Percentiles rank a stretch among this genome's conserved stretches.
phyloP scores from a whole-genome alignment of 2,797 vertebrate genomes.

The Siniperca undulata region DNA sequence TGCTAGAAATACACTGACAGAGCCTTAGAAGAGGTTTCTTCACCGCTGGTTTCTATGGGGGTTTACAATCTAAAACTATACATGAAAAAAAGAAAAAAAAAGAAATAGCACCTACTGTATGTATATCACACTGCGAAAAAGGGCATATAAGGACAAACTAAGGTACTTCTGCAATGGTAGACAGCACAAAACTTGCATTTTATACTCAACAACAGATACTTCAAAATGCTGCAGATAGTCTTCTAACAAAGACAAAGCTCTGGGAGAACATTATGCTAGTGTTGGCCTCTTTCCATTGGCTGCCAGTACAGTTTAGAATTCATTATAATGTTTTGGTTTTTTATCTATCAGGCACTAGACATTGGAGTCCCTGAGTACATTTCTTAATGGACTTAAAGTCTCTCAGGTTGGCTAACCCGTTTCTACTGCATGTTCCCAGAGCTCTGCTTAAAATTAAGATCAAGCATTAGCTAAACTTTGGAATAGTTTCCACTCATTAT shows the following conservation, averaged over 20 bases:
- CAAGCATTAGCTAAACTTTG: neutral
- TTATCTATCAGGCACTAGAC: constrained; percentile 25
- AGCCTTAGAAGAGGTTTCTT: constrained; percentile 47
- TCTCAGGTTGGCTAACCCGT: neutral
- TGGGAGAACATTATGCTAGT: constrained; percentile 28
- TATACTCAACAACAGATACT: constrained; percentile 48
- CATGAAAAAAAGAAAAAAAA: constrained; percentile 1
- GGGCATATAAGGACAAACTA: neutral
- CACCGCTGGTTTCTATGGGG: constrained; percentile 12
- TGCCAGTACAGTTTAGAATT: constrained; percentile 28
- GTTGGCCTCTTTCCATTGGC: constrained; percentile 48
- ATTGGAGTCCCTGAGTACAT: constrained; percentile 18
- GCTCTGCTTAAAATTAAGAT: neutral
- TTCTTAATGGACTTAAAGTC: constrained; percentile 25
- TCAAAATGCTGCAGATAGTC: constrained; percentile 47
- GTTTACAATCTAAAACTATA: constrained; percentile 1
- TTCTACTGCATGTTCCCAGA: neutral
- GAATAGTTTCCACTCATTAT: neutral
- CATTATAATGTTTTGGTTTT: constrained; percentile 38
- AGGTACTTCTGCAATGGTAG: neutral
- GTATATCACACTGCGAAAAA: neutral
- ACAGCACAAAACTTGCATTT: constrained; percentile 20
- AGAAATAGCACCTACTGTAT: neutral
- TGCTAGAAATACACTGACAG: constrained; percentile 48
- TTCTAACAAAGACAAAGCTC: constrained; percentile 28